Conservation (phyloP, 2,113 vertebrate genomes). For the Anseranas semipalmata region DNA sequence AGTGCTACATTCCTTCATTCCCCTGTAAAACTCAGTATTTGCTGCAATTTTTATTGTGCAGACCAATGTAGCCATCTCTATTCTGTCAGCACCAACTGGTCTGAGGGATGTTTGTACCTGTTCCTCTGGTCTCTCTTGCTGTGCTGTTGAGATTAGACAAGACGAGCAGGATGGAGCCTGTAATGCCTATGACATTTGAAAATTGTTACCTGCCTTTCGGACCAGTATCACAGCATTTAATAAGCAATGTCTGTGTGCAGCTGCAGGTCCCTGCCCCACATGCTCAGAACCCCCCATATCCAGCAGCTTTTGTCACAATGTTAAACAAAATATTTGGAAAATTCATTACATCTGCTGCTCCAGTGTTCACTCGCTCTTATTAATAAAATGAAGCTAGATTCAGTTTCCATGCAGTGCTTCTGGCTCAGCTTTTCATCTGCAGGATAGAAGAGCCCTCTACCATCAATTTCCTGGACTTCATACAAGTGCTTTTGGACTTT, state of each 20-base stretch:
- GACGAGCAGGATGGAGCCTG: fast-evolving
- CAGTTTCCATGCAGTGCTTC: background rate
- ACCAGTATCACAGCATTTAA: background rate
- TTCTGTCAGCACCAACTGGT: background rate
- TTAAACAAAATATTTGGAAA: background rate
- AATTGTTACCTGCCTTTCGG: background rate
- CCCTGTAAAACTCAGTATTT: conserved; percentile 2
- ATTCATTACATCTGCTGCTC: background rate
- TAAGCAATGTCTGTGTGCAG: background rate
- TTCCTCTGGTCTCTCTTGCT: background rate
- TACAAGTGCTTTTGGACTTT: background rate
- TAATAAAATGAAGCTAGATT: background rate
- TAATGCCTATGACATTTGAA: background rate
- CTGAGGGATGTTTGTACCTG: background rate
- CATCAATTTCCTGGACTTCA: background rate
- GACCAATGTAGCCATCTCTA: background rate
- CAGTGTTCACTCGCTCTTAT: background rate
- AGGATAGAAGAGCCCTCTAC: background rate
- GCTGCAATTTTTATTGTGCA: conserved; percentile 11
- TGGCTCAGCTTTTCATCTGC: background rate
- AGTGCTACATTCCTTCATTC: conserved; percentile 2
- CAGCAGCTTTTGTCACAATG: background rate
- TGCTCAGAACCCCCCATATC: fast-evolving
- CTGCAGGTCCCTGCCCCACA: background rate
- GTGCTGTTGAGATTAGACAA: background rate